These are phyloP conservation scores for Drosophila seguyi DNA, from an alignment of 1,140 invertebrate species.

Conservation along the genomic window DNA sequence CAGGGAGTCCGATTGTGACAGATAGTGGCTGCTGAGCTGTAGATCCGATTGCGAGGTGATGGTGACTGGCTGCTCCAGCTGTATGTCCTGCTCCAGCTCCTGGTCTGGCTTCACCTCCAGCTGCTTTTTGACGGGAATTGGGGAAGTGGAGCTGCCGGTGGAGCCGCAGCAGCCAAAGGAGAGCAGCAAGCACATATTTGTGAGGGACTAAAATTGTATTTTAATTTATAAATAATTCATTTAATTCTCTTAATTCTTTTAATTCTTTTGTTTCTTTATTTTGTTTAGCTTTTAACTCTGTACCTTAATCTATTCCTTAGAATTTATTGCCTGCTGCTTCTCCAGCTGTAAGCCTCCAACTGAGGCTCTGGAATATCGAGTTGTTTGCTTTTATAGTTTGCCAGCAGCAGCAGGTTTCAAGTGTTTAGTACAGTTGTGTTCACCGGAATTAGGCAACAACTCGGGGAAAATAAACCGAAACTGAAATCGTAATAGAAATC, in stretches of 20 bases:
- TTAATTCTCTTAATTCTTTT: too few relatives aligned
- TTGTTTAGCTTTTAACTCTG: background rate
- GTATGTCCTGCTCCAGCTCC: background rate
- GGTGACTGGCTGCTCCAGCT: background rate
- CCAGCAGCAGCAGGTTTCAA: background rate
- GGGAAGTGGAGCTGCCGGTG: background rate
- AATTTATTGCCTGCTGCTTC: background rate
- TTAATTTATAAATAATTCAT: background rate
- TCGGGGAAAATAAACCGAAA: background rate
- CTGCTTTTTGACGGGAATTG: background rate
- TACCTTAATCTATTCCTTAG: background rate
- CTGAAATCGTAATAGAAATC: background rate
- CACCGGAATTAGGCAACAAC: background rate
- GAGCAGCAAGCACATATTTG: constrained; percentile 7
- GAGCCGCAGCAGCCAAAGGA: constrained; percentile 15
- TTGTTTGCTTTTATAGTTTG: constrained; percentile 39
- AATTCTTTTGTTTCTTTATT: too few relatives aligned
- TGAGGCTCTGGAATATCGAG: background rate
- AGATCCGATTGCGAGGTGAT: constrained; percentile 13
- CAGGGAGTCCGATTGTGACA: background rate
- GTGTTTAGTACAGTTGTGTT: constrained; percentile 27
- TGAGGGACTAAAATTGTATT: background rate
- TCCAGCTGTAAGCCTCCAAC: background rate
- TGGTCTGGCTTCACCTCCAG: background rate
- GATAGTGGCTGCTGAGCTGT: constrained; percentile 16